These are phyloP conservation scores for Notiomystis cincta DNA, from an alignment of 2,113 vertebrate genomes.

Conservation along the genomic window DNA sequence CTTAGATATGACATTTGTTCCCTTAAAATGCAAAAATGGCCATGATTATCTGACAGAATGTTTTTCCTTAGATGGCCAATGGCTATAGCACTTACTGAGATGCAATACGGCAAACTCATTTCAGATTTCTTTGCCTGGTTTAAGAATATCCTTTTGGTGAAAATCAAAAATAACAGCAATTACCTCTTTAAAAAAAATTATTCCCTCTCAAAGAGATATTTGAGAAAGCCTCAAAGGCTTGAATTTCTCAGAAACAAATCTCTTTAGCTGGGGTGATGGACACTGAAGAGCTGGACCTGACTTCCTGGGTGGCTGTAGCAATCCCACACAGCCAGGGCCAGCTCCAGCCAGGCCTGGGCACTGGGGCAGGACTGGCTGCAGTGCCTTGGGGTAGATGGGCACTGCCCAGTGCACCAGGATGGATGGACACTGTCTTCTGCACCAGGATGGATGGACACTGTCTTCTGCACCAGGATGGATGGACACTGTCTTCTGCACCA, in stretches of 20 bases:
- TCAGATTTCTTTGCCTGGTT: conserved; percentile 42
- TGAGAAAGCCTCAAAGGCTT: conserved; percentile 21
- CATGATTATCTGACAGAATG: conserved; percentile 42
- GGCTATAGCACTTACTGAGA: conserved; percentile 17
- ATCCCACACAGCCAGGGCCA: neutral
- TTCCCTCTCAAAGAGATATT: neutral
- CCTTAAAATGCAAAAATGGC: conserved; percentile 54
- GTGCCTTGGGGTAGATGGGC: neutral
- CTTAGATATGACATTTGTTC: conserved; percentile 59
- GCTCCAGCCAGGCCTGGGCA: neutral
- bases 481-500: too few species aligned
- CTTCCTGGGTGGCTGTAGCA: neutral
- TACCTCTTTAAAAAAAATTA: conserved; percentile 36
- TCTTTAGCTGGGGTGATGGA: neutral
- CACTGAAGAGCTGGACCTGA: neutral
- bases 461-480: too few species aligned
- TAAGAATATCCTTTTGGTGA: neutral
- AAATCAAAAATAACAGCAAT: conserved; percentile 43
- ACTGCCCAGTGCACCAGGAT: neutral
- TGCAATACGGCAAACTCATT: conserved; percentile 35
- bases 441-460: too few species aligned
- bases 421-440: too few species aligned
- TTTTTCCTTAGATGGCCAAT: conserved; percentile 26
- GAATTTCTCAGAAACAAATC: neutral
- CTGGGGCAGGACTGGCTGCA: neutral